Base-by-base conservation (phyloP, 2,113 vertebrate genomes). In the Lanius collurio region DNA sequence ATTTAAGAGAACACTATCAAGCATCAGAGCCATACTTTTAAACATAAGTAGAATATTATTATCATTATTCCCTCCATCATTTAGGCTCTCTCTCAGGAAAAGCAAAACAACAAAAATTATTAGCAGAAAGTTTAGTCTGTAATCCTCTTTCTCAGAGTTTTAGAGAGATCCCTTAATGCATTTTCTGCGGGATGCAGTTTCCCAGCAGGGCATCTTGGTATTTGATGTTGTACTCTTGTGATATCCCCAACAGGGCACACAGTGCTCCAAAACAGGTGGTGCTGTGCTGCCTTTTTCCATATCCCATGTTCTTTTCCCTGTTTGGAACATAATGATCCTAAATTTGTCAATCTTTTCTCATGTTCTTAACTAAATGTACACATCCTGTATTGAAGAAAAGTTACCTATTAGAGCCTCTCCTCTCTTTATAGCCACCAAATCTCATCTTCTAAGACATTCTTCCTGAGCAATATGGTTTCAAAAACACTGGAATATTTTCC, bases 181-280 rank as follows among this genome's bases (percentile, higher is more conserved):
- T 33, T 62, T 83, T 74, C 73, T 65, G 59, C 1, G 2, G 41
- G 55, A 65, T 55, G 28, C 7, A 44, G 10, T 71, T 86, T 88
- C 19, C 41, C 46, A 31, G 24, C 20, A n/a, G 9, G 24, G 6
- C 1, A 79, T 5, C 21, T 92, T 56, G 44, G 16, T 76, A 6
- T 52, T 88, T 4, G 2, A 3, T 60, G 33, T 27, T 5, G 1
- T 57, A 31, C 16, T 50, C 17, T 37, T 28, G 39, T 1, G 3
- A n/a, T 44, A 81, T 9, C 22, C 30, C 7, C 4, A 24, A 7
- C 33, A 71, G 10, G 15, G 23, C 33, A 24, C 17, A 13, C 3
- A 24, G 18, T n/a, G n/a, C 35, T 22, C 47, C 0, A 0, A n/a
- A 42, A 41, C 1, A 11, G 27, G 10, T 28, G 16, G 16, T 75